A percentile compares a stretch with the other conserved stretches of the same genome.
These are phyloP conservation scores for Ormyrus labotus DNA, from an alignment of 2,888 invertebrate genomes.

Conservation along the genomic window DNA sequence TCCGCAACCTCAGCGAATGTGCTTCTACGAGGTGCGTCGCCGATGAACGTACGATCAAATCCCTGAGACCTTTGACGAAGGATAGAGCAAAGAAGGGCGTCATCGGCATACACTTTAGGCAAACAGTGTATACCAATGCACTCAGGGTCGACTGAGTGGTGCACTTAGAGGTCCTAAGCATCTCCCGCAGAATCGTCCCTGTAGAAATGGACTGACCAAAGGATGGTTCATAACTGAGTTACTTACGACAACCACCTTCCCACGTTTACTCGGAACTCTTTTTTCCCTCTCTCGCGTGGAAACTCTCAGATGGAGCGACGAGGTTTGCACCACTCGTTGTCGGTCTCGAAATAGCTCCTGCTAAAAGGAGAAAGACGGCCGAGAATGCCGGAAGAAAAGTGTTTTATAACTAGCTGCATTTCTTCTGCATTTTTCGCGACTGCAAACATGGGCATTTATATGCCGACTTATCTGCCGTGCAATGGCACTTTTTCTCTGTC, in stretches of 20 bases:
- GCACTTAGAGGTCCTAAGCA: conserved; percentile 11
- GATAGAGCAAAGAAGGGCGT: not conserved
- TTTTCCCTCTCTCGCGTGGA: not conserved
- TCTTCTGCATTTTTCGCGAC: too few species aligned
- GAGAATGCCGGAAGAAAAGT: too few species aligned
- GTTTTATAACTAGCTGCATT: too few species aligned
- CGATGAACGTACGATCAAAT: not conserved
- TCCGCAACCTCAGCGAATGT: too few species aligned
- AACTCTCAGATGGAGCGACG: too few species aligned
- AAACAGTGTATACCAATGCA: conserved; percentile 25
- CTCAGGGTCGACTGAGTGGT: conserved; percentile 1
- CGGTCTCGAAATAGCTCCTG: too few species aligned
- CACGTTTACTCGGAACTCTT: conserved; percentile 34
- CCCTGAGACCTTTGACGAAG: not conserved
- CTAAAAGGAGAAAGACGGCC: too few species aligned
- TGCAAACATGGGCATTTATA: not conserved
- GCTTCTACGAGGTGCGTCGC: not conserved
- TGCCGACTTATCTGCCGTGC: not conserved
- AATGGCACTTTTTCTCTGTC: too few species aligned
- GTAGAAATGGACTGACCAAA: conserved; percentile 56
- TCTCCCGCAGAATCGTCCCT: not conserved
- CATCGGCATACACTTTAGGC: conserved; percentile 1
- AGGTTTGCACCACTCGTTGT: too few species aligned
- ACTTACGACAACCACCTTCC: conserved; percentile 59
- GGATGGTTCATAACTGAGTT: conserved; percentile 69